These are phyloP conservation scores for Cataglyphis livida DNA, from an alignment of 2,888 invertebrate genomes.

Conservation along the genomic window DNA sequence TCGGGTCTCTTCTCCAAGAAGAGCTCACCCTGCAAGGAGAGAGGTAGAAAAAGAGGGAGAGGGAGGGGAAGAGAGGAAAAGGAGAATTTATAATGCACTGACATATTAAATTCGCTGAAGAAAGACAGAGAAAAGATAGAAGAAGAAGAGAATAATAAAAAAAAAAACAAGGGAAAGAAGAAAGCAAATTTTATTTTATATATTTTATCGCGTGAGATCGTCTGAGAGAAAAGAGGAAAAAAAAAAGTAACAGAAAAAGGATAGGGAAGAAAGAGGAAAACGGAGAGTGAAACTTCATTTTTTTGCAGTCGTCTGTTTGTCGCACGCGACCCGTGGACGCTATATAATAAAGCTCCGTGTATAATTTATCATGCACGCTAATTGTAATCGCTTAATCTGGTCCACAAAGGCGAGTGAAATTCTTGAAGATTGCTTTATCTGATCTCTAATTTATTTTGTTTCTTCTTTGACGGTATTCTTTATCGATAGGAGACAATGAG, in stretches of 20 bases:
- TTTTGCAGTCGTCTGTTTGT: conserved; percentile 13
- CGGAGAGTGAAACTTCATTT: conserved; percentile 7
- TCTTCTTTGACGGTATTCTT: not conserved
- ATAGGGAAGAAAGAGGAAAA: not conserved
- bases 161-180: not conserved
- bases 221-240: not conserved
- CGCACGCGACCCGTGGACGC: conserved; percentile 4
- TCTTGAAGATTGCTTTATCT: not conserved
- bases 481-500: not conserved
- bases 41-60: not conserved
- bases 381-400: not conserved
- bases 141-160: not conserved
- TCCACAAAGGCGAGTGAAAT: not conserved
- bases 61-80: not conserved
- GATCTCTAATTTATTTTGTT: conserved; percentile 14
- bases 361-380: not conserved
- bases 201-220: not conserved
- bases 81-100: not conserved
- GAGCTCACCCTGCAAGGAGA: not conserved
- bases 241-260: not conserved
- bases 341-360: not conserved
- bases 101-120: not conserved
- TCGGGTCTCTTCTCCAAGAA: conserved; percentile 2
- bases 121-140: not conserved
- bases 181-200: conserved; percentile 10